Conservation (phyloP, 2,113 vertebrate species). For the Apodemus speciosus region DNA sequence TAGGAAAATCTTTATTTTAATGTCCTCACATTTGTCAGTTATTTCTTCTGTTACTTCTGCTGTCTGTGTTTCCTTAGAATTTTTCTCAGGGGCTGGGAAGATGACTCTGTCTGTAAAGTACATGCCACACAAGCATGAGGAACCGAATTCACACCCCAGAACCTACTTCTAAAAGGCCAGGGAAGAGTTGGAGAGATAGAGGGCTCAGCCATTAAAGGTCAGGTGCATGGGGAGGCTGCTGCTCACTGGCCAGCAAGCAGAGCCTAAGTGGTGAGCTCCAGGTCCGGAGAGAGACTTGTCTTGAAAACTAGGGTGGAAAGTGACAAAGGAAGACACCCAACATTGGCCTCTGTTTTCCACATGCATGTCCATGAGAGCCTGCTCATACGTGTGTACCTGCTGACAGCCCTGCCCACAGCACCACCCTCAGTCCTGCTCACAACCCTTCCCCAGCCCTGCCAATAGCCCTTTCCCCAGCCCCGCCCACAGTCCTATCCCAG, state of each 20-base stretch:
- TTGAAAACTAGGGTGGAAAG: neutral
- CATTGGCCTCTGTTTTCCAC: neutral
- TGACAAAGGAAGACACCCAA: neutral
- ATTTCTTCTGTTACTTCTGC: constrained; percentile 55
- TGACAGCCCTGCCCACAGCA: too few relatives aligned
- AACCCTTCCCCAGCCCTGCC: too few relatives aligned
- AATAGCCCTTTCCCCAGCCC: too few relatives aligned
- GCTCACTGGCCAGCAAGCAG: neutral
- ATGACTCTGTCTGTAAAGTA: neutral
- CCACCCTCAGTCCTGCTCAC: too few relatives aligned
- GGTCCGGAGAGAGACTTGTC: neutral
- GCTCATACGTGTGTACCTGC: neutral
- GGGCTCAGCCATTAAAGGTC: neutral
- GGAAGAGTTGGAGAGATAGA: neutral
- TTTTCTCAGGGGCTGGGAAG: neutral
- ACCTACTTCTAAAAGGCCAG: neutral
- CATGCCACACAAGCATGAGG: neutral
- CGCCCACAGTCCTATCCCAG: too few relatives aligned
- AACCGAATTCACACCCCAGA: neutral
- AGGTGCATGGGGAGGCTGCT: too few relatives aligned
- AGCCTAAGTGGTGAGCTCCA: neutral
- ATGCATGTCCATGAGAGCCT: neutral
- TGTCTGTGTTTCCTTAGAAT: constrained; percentile 55
- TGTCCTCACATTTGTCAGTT: constrained; percentile 44
- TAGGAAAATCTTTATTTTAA: constrained; percentile 66